phyloP scores from a whole-genome alignment of 1,140 invertebrate species.

The Pemphigus obesinymphae region DNA sequence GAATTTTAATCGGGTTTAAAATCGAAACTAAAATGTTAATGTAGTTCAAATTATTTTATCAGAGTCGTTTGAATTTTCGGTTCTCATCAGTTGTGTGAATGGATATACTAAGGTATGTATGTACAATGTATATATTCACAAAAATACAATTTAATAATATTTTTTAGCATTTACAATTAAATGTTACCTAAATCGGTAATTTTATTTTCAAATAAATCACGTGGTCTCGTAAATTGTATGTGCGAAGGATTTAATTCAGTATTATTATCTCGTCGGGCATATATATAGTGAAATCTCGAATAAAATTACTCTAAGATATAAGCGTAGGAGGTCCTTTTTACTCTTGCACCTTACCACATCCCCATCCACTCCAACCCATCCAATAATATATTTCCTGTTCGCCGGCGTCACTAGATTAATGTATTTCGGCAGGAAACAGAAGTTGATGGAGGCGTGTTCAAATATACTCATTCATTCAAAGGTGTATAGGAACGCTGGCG shows the following conservation, averaged over 20 bases:
- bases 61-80: not conserved
- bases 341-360: too few species aligned
- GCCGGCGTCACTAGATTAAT: not conserved
- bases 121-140: not conserved
- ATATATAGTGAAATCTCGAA: not conserved
- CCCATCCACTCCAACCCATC: too few species aligned
- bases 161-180: too few species aligned
- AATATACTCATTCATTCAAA: not conserved
- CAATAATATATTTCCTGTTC: not conserved
- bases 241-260: not conserved
- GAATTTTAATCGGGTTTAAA: too few species aligned
- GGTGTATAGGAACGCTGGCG: not conserved
- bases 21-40: not conserved
- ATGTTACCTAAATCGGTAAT: not conserved
- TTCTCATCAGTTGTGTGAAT: not conserved
- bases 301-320: not conserved
- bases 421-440: not conserved
- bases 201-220: slow-evolving; percentile 11
- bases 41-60: not conserved
- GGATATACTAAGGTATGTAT: not conserved
- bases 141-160: not conserved
- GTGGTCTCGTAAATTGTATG: not conserved
- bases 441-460: not conserved
- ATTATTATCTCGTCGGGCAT: not conserved
- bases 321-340: not conserved